Percentiles rank a stretch among this genome's conserved stretches.
Conservation (phyloP, 2,888 invertebrate species). For the Drosophila lacicola region DNA sequence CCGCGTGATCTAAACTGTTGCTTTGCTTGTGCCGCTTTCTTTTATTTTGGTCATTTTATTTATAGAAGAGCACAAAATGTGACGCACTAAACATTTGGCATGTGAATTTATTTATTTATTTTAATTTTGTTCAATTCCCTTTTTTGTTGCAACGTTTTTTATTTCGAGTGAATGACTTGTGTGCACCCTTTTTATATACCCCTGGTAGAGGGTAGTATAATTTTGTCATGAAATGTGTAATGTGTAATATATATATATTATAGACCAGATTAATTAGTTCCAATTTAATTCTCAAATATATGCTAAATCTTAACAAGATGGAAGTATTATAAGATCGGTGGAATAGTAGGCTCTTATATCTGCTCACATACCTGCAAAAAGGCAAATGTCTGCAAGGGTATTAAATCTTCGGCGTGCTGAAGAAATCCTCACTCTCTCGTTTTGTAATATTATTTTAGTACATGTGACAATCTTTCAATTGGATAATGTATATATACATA, state of each 20-base stretch:
- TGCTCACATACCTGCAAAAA: no score
- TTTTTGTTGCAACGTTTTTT: constrained; percentile 9
- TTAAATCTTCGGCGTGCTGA: no score
- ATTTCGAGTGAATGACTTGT: constrained; percentile 57
- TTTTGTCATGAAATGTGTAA: no score
- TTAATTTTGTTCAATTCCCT: constrained; percentile 21
- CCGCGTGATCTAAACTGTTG: constrained; percentile 4
- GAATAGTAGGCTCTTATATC: no score
- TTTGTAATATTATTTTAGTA: constrained; percentile 22
- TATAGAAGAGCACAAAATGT: constrained; percentile 56
- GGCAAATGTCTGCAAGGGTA: no score
- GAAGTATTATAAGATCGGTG: no score
- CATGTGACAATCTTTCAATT: constrained; percentile 52
- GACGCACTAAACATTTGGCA: constrained; percentile 64
- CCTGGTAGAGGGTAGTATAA: no score
- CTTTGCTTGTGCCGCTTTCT: constrained; percentile 27
- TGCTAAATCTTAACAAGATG: no score
- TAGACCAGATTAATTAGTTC: no score
- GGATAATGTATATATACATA: no score
- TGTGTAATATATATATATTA: no score
- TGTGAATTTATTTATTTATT: constrained; percentile 53
- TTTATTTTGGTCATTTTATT: constrained; percentile 54
- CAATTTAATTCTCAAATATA: no score
- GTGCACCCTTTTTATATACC: constrained; percentile 8
- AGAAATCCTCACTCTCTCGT: neutral